Base-by-base conservation (phyloP, 2,797 vertebrate genomes). In the Cynodonichthys magdalenae region DNA sequence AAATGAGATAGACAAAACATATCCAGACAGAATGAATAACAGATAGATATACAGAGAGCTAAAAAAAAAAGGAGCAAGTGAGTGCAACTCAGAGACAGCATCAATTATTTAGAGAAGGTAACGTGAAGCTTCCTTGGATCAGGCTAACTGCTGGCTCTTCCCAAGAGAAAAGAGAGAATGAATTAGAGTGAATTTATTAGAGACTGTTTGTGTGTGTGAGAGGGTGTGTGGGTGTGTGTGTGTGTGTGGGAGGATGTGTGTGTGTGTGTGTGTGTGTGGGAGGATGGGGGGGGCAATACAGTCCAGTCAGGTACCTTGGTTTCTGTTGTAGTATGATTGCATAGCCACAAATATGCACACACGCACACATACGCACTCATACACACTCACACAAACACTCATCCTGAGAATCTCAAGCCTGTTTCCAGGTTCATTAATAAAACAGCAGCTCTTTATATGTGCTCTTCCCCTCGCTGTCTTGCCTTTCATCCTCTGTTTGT, bases 101-200 rank as follows among this genome's bases (percentile, higher is more conserved):
- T 98, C 95, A 97, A 98, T 98, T 98, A 99, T 99, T 99, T 96
- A 99, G 94, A 90, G 93, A 94, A 94, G 94, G 96, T 96, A 98
- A 99, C 95, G 93, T 90, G 95, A 98, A 95, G 95, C 97, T 96
- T 99, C 96, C 95, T 97, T 95, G 96, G 96, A 96, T 95, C 94
- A 96, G 89, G 94, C 94, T 96, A 97, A 97, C 95, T 94, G 94
- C 95, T 94, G 95, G 94, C 92, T 93, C 93, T 94, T 94, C 95
- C 95, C 93, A 82, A 92, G 96, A 96, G 96, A 96, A 94, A 94
- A 96, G 95, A 95, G 94, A 96, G 97, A 96, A 96, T 97, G 96
- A 98, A 97, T 98, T 96, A 97, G 95, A 93, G 90, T 94, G 95
- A 96, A 98, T 96, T 96, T 97, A 97, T 98, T 95, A 95, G 92